phyloP scores from a whole-genome alignment of 2,797 vertebrate genomes.

The Ctenopoma multispine region DNA sequence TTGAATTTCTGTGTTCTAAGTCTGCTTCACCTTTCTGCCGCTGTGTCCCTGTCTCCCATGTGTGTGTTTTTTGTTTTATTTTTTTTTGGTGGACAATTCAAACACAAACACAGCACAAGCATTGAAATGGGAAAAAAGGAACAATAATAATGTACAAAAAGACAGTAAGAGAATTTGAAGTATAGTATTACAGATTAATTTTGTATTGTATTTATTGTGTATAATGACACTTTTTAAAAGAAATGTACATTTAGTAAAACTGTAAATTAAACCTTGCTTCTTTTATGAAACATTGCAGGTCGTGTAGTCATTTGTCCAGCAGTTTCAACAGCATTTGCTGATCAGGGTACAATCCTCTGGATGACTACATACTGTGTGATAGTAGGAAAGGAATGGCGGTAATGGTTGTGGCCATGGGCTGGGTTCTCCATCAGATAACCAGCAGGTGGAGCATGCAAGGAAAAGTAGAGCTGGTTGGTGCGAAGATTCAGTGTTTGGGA shows the following conservation, averaged over 20 bases:
- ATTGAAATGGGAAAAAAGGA: constrained; percentile 81
- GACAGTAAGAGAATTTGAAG: constrained; percentile 90
- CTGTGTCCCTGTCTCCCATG: constrained; percentile 51
- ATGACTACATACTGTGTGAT: constrained; percentile 30
- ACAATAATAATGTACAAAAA: constrained; percentile 89
- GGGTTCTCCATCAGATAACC: constrained; percentile 53
- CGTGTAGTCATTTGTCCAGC: constrained; percentile 35
- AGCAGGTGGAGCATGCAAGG: constrained; percentile 76
- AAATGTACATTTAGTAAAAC: constrained; percentile 99
- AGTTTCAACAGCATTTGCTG: not conserved
- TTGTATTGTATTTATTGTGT: constrained; percentile 99
- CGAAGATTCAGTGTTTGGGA: constrained; percentile 45
- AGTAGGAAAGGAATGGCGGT: constrained; percentile 15
- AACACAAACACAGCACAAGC: constrained; percentile 85
- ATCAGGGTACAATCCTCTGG: constrained; percentile 25
- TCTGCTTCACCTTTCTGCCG: constrained; percentile 49
- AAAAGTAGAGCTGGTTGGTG: constrained; percentile 28
- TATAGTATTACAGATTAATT: constrained; percentile 99
- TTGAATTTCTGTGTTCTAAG: constrained; percentile 40
- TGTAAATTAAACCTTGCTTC: constrained; percentile 98
- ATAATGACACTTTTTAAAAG: constrained; percentile 97
- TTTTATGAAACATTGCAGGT: constrained; percentile 86
- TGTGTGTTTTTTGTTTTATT: constrained; percentile 26
- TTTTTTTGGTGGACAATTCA: constrained; percentile 79
- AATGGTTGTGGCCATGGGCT: not conserved